Evolutionary conservation across 2,113 vertebrate species (phyloP), one percentile per base, ranked within the genome.

Genomic region (Centrocercus urophasianus): DNA sequence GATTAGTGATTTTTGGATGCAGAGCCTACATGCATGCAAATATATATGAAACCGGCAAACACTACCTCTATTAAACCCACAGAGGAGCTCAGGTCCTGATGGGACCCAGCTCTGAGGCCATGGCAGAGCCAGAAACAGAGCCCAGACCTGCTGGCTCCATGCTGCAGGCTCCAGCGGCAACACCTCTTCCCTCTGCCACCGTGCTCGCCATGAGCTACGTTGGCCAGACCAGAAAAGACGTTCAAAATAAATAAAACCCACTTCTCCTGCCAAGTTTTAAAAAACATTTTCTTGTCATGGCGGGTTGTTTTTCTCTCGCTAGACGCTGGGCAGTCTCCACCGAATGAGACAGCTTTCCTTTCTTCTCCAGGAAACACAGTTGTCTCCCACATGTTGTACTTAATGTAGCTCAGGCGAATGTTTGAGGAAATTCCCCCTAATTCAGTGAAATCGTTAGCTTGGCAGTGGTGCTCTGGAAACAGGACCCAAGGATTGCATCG

Each of bases 361-460:
- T 97, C 96, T 95, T 97, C 97, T 97, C 96, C 96, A 97, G 97
- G 98, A 98, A 98, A 94, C 93, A 64, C 89, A 85, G 79, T 94
- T 95, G 95, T 96, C 97, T 97, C 97, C 97, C 96, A 97, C 97
- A 93, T 97, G 96, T 95, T 97, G 54, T 91, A 93, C 69, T 96
- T 91, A 82, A 65, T 71, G 96, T 89, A 97, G 96, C 97, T 97
- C 96, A 96, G 95, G 97, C 90, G 93, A 80, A 97, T 96, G 93
- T 97, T 97, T 97, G 96, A 97, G 96, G 97, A 97, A 95, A 89
- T 96, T 96, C 97, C 96, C 97, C 89, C 93, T 96, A 96, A 97
- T 97, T 97, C 94, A 13, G 96, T 97, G 97, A 97, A 98, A 96
- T 95, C 87, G 96, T 95, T 93, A 96, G 91, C 83, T 97, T 98